Conservation (phyloP, 2,888 invertebrate genomes). For the Thymelicus acteon region DNA sequence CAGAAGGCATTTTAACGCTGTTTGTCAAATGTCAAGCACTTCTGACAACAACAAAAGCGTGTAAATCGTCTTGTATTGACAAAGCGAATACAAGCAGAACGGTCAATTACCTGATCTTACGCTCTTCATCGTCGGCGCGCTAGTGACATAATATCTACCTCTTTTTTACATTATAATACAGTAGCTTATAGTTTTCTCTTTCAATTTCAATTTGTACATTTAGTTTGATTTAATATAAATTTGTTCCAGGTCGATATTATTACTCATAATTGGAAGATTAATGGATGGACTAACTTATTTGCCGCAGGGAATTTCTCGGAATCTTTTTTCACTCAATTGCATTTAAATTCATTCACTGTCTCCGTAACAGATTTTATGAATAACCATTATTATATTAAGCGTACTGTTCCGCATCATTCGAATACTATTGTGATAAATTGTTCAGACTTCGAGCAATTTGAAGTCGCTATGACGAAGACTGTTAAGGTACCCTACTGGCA, state of each 20-base stretch:
- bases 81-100: no score
- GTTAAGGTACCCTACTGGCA: constrained; percentile 63
- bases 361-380: constrained; percentile 51
- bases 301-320: constrained; percentile 62
- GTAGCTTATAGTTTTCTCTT: no score
- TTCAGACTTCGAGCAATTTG: constrained; percentile 55
- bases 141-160: no score
- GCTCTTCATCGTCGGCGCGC: no score
- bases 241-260: constrained; percentile 60
- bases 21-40: no score
- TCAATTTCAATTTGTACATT: no score
- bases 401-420: constrained; percentile 58
- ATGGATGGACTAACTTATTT: constrained; percentile 65
- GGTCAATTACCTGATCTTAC: no score
- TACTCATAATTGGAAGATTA: constrained; percentile 55
- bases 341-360: constrained; percentile 52
- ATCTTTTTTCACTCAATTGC: constrained; percentile 54
- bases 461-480: constrained; percentile 57
- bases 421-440: constrained; percentile 60
- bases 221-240: background rate
- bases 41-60: no score
- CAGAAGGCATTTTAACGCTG: no score
- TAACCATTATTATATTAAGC: constrained; percentile 56
- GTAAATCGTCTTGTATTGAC: no score
- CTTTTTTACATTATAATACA: no score